Conservation (phyloP, 2,113 vertebrate species). For the Loxodonta africana region DNA sequence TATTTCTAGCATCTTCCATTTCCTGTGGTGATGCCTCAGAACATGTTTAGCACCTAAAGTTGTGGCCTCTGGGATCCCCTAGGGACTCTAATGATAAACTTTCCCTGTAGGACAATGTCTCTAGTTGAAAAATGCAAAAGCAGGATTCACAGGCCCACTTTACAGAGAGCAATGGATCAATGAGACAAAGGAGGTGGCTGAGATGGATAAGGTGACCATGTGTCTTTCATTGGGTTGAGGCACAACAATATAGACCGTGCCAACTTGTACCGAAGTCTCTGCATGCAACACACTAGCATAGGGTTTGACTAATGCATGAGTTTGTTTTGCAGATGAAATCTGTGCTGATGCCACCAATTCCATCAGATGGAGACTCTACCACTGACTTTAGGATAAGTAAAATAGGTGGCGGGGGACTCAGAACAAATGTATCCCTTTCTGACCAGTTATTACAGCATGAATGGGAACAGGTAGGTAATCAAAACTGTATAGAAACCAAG, state of each 20-base stretch:
- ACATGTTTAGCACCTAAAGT: not conserved
- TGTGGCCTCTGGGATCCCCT: not conserved
- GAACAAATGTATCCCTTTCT: fast-evolving
- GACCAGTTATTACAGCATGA: conserved; percentile 86
- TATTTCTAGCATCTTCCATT: conserved; percentile 34
- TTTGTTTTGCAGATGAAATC: conserved; percentile 92
- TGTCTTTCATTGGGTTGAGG: conserved; percentile 9
- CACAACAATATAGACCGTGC: not conserved
- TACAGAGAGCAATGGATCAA: not conserved
- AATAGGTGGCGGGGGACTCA: fast-evolving
- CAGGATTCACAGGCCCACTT: not conserved
- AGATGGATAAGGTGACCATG: not conserved
- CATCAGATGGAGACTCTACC: fast-evolving
- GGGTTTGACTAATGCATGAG: conserved; percentile 35
- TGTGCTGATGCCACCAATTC: conserved; percentile 91
- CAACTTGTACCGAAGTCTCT: not conserved
- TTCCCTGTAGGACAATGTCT: not conserved
- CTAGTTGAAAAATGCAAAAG: conserved; percentile 35
- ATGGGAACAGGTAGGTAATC: conserved; percentile 95
- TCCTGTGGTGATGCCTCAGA: not conserved
- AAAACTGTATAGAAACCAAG: not conserved
- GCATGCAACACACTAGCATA: not conserved
- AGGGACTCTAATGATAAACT: not conserved
- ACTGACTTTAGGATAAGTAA: not conserved
- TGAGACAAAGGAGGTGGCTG: not conserved